phyloP scores from a whole-genome alignment of 2,888 invertebrate species.

The Anarsia innoxiella region DNA sequence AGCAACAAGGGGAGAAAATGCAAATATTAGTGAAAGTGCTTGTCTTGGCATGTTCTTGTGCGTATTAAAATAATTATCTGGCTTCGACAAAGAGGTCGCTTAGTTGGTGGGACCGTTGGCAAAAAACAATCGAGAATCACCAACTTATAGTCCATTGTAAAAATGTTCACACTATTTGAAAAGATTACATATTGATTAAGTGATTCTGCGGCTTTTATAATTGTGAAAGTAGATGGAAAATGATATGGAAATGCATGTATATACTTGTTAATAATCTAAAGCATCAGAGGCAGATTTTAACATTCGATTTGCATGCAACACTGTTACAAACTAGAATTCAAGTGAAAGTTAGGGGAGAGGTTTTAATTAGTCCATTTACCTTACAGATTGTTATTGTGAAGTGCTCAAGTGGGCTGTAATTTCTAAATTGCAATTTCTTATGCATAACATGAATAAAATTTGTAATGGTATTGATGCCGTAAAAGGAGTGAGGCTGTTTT shows the following conservation, averaged over 20 bases:
- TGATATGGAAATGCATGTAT: conserved; percentile 7
- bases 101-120: conserved; percentile 30
- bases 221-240: conserved; percentile 14
- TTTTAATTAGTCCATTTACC: conserved; percentile 12
- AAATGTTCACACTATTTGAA: conserved; percentile 19
- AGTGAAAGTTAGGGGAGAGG: not conserved
- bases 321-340: too few relatives aligned
- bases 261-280: not conserved
- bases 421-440: too few relatives aligned
- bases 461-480: too few relatives aligned
- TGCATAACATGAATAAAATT: too few relatives aligned
- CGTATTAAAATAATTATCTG: conserved; percentile 51
- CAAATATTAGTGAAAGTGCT: conserved; percentile 59
- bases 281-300: not conserved
- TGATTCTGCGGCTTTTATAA: conserved; percentile 7
- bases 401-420: too few relatives aligned
- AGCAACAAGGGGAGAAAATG: conserved; percentile 30
- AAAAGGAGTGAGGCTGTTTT: too few relatives aligned
- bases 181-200: conserved; percentile 11
- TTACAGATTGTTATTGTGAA: conserved; percentile 7
- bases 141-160: not conserved
- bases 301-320: not conserved
- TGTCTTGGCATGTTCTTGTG: conserved; percentile 28
- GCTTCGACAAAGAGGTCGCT: conserved; percentile 30
- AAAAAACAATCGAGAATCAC: conserved; percentile 21